Evolutionary conservation across 2,797 vertebrate species (phyloP), one percentile per base, ranked within the genome.

Genomic region (Alfaro cultratus): DNA sequence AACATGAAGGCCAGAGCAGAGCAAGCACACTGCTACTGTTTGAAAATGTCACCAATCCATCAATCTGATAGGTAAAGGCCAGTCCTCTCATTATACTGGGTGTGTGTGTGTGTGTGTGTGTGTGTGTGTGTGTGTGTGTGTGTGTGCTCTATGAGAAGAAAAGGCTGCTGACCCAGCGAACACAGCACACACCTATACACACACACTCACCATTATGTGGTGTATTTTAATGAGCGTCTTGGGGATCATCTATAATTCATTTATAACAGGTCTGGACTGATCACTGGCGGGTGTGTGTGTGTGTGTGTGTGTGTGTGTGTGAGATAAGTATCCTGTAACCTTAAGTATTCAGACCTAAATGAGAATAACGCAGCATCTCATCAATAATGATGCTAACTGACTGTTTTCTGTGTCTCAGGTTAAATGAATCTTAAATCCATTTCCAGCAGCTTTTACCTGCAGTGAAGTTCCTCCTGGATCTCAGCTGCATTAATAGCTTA

Each of bases 31-130:
- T 77, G 83, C 83, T 90, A 85, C 88, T 90, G 82, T 78, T 82
- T 60, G 80, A 86, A 92, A 92, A 93, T 92, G 90, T 92, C 89
- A 92, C 81, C 87, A 85, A 90, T 92, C 88, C 86, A 92, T 93
- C 91, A 92, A 77, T 81, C 76, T 88, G 89, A 91, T 77, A 43
- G 88, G 86, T 89, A 92, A 92, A 92, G 92, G 92, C 90, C 91
- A 92, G 77, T 60, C 77, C 23, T 45, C 82, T 91, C 91, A 89
- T 91, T 91, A 90, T 76, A 43, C 76, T n/a, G 73, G 39, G 10
- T 26, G 84, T 49, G 74, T 83, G 79, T 83, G 76, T 60, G 85
- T 5, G 73, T 77, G 74, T 49, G 62, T 47, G 85, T 8, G 73
- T 5, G 64, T 67, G 73, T 47, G 62, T 60, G 85, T 13, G 73